Percentiles rank a stretch among this genome's conserved stretches.
Conservation (phyloP, 2,113 vertebrate genomes). For the Pseudopipra pipra region DNA sequence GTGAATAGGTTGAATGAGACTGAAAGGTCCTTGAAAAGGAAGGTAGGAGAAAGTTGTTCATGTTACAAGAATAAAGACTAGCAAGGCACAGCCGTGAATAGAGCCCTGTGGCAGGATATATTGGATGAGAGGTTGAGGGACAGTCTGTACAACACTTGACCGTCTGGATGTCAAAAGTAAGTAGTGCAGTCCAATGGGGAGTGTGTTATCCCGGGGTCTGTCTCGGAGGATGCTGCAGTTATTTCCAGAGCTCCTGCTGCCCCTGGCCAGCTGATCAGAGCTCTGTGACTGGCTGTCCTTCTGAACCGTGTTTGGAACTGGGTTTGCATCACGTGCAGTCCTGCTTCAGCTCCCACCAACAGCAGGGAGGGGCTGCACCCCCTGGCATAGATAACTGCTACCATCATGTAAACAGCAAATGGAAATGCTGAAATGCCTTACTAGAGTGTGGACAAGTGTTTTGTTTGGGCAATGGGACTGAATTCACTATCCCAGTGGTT, state of each 20-base stretch:
- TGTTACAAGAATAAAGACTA: neutral
- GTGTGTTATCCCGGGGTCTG: neutral
- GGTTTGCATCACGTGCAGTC: rapidly evolving
- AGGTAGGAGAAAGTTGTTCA: neutral
- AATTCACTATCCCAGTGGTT: neutral
- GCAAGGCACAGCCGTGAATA: neutral
- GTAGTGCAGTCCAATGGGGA: no score
- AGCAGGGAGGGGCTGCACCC: neutral
- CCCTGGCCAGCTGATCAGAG: neutral
- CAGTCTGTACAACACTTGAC: rapidly evolving
- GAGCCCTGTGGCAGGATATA: neutral
- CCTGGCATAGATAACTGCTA: neutral
- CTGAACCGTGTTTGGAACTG: neutral
- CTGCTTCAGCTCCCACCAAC: neutral
- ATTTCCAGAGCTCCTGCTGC: neutral
- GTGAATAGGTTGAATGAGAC: neutral
- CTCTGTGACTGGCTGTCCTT: neutral
- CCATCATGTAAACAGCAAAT: neutral
- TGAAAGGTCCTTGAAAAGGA: neutral
- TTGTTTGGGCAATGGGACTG: neutral
- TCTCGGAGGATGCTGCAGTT: rapidly evolving
- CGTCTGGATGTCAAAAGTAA: neutral
- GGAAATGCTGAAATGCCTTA: neutral
- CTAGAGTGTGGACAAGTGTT: neutral
- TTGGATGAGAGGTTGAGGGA: rapidly evolving